Evolutionary conservation across 2,888 invertebrate genomes (phyloP), one percentile per base, ranked within the genome.

Genomic region (Andrena flavipes): DNA sequence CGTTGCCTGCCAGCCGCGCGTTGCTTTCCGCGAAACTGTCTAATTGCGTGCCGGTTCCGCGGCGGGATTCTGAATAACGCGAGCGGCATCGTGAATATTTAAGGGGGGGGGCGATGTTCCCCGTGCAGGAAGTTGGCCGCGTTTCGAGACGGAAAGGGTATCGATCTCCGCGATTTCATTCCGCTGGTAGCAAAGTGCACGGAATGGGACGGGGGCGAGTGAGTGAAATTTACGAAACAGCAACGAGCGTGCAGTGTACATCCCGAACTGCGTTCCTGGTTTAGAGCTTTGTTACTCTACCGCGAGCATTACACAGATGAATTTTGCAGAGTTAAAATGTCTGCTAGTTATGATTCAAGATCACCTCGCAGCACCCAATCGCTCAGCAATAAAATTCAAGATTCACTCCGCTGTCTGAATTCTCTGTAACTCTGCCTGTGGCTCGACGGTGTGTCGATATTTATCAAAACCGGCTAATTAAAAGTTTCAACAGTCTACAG

Each of bases 21-120:
- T 65, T 68, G 35, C 65, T 77, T 71, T 76, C 76, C 68, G 69
- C 72, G 69, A 82, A 83, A 83, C 77, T 68, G 70, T 74, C 78
- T 67, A 73, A 82, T 74, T 76, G 73, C 73, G 51, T 64, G 69
- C 67, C 71, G 62, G 42, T 68, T 72, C 67, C 42, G 42, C 20
- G 68, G 56, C 42, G 60, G 71, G 33, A 76, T 60, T 56, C 59
- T 35, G 48, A 72, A 62, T 62, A 82, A 62, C 76, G 67, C 67
- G 71, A 76, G 71, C 63, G 65, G 70, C 59, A 67, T 75, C 51
- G 75, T 82, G 76, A 82, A 82, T 75, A 75, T 62, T 67, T 76
- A 70, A 81, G 35, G 70, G 64, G 81, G 26, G 63, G 81, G 6
- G 69, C 33, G 82, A 82, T 63, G 80, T 69, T 69, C 48, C 76